phyloP scores from a whole-genome alignment of 1,140 invertebrate genomes.

The Lucilia cuprina region DNA sequence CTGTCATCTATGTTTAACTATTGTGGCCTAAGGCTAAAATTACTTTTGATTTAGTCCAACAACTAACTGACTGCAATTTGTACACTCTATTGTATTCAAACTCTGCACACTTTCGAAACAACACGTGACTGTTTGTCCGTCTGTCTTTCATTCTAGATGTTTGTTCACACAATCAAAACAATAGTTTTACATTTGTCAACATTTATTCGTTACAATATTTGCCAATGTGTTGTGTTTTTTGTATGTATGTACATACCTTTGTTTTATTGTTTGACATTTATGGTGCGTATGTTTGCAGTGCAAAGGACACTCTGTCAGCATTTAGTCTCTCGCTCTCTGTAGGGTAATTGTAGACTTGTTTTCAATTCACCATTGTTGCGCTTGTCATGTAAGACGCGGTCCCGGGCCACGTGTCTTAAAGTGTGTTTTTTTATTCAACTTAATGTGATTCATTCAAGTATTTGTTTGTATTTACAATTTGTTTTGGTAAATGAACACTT shows the following conservation, averaged over 20 bases:
- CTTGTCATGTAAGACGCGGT: constrained; percentile 2
- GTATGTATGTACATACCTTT: background rate
- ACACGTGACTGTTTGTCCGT: background rate
- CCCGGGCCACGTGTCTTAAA: background rate
- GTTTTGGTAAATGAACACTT: constrained; percentile 19
- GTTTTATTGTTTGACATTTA: background rate
- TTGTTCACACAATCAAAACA: background rate
- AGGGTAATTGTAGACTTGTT: background rate
- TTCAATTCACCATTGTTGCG: background rate
- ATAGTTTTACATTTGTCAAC: constrained; percentile 30
- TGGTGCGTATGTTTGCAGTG: background rate
- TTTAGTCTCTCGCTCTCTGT: background rate
- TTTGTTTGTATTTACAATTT: constrained; percentile 26
- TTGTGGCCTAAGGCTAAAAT: background rate
- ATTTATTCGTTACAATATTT: background rate
- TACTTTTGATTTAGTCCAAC: background rate
- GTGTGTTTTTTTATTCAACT: background rate
- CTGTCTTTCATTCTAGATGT: background rate
- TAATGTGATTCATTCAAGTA: background rate
- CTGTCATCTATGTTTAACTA: background rate
- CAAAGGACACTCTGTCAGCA: background rate
- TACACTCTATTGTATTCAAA: background rate
- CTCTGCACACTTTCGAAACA: background rate
- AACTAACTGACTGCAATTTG: background rate
- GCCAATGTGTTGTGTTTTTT: background rate